These are phyloP conservation scores for Oeneis ivallda DNA, from an alignment of 2,888 invertebrate genomes.

Conservation along the genomic window DNA sequence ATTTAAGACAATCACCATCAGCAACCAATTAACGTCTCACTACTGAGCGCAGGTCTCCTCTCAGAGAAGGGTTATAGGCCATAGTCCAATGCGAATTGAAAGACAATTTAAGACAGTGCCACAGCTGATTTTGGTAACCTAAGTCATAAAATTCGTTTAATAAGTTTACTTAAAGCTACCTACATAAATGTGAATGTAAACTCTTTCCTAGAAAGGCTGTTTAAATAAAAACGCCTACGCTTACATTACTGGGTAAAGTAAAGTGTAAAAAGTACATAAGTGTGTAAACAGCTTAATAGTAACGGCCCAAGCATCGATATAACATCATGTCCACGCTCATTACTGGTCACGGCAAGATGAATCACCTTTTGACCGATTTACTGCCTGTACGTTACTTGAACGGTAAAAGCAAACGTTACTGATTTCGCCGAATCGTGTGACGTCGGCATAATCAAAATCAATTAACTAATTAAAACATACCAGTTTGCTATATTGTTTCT, in stretches of 20 bases:
- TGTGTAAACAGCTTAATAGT: constrained; percentile 34
- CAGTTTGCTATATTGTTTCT: neutral
- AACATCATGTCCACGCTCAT: constrained; percentile 41
- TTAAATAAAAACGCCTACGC: neutral
- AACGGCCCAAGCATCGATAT: constrained; percentile 41
- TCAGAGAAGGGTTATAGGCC: too few relatives aligned
- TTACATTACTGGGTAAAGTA: neutral
- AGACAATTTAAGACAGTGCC: too few relatives aligned
- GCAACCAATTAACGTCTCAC: too few relatives aligned
- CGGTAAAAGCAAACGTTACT: constrained; percentile 6
- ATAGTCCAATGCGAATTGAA: too few relatives aligned
- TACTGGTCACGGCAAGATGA: constrained; percentile 41
- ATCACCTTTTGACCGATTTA: constrained; percentile 39
- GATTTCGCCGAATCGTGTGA: neutral
- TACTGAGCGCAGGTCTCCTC: too few relatives aligned
- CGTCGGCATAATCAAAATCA: neutral
- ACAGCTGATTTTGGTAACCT: too few relatives aligned
- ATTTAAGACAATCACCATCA: too few relatives aligned
- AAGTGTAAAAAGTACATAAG: constrained; percentile 17
- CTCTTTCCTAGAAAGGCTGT: neutral
- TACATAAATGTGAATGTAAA: neutral
- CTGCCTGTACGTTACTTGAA: constrained; percentile 21
- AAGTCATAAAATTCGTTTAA: too few relatives aligned
- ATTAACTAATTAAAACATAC: neutral
- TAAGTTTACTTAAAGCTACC: neutral